Conservation (phyloP, 2,113 vertebrate species). For the Arothron firmamentum region DNA sequence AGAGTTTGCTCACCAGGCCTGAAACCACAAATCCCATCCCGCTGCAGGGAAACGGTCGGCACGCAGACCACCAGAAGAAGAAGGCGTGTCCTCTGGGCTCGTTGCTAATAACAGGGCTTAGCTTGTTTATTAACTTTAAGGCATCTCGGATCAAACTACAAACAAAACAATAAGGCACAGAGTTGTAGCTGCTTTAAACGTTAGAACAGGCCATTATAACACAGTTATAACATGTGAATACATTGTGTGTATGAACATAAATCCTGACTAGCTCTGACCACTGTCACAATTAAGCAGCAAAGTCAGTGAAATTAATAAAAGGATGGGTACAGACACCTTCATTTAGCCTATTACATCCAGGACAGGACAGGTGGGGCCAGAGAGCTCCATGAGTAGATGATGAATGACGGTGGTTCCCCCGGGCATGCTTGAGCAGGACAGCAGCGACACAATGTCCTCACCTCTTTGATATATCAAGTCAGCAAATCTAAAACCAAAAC, state of each 20-base stretch:
- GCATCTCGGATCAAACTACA: conserved; percentile 61
- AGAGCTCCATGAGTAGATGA: no score
- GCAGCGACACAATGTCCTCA: no score
- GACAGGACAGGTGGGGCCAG: no score
- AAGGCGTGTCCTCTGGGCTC: conserved; percentile 1
- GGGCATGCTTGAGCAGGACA: no score
- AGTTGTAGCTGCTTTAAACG: conserved; percentile 31
- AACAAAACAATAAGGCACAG: conserved; percentile 67
- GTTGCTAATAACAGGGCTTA: neutral
- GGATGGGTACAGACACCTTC: neutral
- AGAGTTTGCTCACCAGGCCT: conserved; percentile 20
- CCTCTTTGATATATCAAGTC: no score
- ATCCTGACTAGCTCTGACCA: conserved; percentile 16
- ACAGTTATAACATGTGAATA: conserved; percentile 42
- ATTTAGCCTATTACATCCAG: no score
- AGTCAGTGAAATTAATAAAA: no score
- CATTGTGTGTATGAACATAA: conserved; percentile 41
- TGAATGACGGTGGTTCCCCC: no score
- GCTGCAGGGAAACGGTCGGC: no score
- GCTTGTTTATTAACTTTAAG: conserved; percentile 53
- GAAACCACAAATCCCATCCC: neutral
- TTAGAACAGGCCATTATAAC: conserved; percentile 13
- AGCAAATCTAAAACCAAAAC: no score
- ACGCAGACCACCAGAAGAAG: neutral
- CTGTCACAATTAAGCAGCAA: neutral